Evolutionary conservation across 2,888 invertebrate genomes (phyloP).

Genomic region (Clepsis dumicolana): DNA sequence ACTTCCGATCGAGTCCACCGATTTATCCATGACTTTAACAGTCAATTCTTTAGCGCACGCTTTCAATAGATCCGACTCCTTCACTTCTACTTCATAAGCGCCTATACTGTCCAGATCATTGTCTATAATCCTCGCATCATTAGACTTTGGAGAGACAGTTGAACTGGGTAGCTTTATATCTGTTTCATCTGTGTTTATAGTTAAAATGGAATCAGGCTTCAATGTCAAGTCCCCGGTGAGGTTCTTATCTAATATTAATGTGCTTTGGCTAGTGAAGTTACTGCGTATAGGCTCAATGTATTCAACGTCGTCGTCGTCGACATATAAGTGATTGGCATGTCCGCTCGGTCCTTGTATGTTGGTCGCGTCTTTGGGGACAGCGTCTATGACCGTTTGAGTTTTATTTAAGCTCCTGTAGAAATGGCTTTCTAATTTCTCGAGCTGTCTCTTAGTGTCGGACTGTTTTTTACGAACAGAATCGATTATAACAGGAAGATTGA

Average conservation of each 20-base stretch:
- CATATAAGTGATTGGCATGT: conserved; percentile 69
- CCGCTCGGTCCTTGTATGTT: conserved; percentile 76
- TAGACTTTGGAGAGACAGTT: conserved; percentile 76
- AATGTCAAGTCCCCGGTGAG: conserved; percentile 55
- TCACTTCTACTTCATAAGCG: conserved; percentile 80
- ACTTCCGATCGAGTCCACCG: conserved; percentile 94
- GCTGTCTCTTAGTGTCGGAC: conserved; percentile 76
- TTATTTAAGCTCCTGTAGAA: conserved; percentile 77
- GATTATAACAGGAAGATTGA: conserved; percentile 79
- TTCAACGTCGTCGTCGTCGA: conserved; percentile 80
- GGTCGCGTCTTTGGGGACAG: conserved; percentile 79
- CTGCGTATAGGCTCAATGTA: conserved; percentile 83
- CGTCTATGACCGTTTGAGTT: conserved; percentile 75
- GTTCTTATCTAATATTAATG: conserved; percentile 78
- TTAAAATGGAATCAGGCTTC: conserved; percentile 74
- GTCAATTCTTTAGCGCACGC: conserved; percentile 70
- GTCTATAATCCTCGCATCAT: conserved; percentile 56
- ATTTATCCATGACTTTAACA: conserved; percentile 89
- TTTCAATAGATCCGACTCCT: conserved; percentile 75
- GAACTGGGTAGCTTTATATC: conserved; percentile 80
- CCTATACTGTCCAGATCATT: conserved; percentile 79
- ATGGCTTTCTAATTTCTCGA: conserved; percentile 82
- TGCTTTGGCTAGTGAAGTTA: conserved; percentile 81
- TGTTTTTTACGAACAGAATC: conserved; percentile 80
- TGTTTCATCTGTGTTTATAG: conserved; percentile 79